A percentile compares a stretch with the other conserved stretches of the same genome.
phyloP scores from a whole-genome alignment of 92 coral and sea anemone species.

The Pocillopora meandrina region DNA sequence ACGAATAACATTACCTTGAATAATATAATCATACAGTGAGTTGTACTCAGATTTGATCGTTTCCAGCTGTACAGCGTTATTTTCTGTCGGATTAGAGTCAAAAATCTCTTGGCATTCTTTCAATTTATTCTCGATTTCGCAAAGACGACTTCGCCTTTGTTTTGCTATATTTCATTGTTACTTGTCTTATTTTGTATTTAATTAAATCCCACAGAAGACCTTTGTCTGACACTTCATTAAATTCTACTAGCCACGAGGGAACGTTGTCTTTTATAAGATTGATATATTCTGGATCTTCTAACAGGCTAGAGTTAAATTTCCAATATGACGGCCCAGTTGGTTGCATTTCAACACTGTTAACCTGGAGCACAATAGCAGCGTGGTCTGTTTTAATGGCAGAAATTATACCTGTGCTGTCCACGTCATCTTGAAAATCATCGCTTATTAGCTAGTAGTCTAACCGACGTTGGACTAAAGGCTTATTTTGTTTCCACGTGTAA shows the following conservation, averaged over 20 bases:
- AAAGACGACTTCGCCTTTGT: conserved; percentile 14
- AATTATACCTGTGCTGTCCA: conserved; percentile 18
- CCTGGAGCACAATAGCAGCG: conserved; percentile 18
- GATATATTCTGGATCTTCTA: background rate
- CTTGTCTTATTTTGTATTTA: conserved; percentile 13
- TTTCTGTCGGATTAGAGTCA: conserved; percentile 4
- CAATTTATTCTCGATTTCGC: conserved; percentile 5
- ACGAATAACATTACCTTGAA: too few species aligned
- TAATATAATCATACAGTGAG: background rate
- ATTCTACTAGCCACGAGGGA: conserved; percentile 2
- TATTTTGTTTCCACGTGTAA: conserved; percentile 9
- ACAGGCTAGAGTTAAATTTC: background rate
- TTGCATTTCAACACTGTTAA: conserved; percentile 3
- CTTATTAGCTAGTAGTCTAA: conserved; percentile 15
- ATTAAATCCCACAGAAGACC: conserved; percentile 16
- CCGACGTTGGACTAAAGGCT: conserved; percentile 9
- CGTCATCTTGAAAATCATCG: conserved; percentile 32
- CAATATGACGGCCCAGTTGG: conserved; percentile 2
- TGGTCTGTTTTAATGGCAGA: conserved; percentile 21
- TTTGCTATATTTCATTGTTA: conserved; percentile 15
- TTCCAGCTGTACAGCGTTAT: conserved; percentile 13
- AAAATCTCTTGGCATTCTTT: background rate
- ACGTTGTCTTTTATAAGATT: conserved; percentile 8
- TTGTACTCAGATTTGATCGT: conserved; percentile 10
- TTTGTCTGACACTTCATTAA: background rate